Percentiles rank a stretch among this genome's conserved stretches.
phyloP scores from a whole-genome alignment of 2,797 vertebrate species.

The Enteromius fasciolatus region DNA sequence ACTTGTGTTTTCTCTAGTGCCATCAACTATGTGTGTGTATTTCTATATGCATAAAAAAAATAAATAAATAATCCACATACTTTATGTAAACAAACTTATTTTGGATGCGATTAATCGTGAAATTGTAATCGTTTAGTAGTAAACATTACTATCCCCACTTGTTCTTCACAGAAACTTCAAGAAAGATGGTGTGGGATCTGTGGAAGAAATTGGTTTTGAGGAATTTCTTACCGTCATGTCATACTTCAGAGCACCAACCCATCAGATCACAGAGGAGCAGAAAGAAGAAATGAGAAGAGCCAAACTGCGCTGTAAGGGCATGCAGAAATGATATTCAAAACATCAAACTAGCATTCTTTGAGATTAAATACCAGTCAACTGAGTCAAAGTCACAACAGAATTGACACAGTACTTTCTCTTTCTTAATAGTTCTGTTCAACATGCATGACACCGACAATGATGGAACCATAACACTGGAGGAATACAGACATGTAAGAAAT shows the following conservation, averaged over 20 bases:
- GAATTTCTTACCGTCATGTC: conserved; percentile 94
- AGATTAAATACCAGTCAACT: conserved; percentile 16
- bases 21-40: too few species aligned
- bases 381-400: neutral
- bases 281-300: conserved; percentile 80
- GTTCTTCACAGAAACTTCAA: conserved; percentile 81
- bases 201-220: conserved; percentile 88
- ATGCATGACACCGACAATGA: conserved; percentile 97
- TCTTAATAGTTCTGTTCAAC: conserved; percentile 88
- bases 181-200: conserved; percentile 70
- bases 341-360: neutral
- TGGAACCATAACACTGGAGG: conserved; percentile 91
- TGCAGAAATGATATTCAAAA: conserved; percentile 5
- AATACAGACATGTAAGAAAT: conserved; percentile 90
- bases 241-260: conserved; percentile 87
- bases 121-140: too few species aligned
- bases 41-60: too few species aligned
- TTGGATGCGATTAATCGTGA: too few species aligned
- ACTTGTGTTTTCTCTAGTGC: neutral
- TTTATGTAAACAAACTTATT: too few species aligned
- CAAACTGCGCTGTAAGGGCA: conserved; percentile 89
- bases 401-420: neutral
- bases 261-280: conserved; percentile 82
- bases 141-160: neutral
- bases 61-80: too few species aligned